A percentile compares a stretch with the other conserved stretches of the same genome.
phyloP scores from a whole-genome alignment of 2,888 invertebrate genomes.

The Tipula lateralis region DNA sequence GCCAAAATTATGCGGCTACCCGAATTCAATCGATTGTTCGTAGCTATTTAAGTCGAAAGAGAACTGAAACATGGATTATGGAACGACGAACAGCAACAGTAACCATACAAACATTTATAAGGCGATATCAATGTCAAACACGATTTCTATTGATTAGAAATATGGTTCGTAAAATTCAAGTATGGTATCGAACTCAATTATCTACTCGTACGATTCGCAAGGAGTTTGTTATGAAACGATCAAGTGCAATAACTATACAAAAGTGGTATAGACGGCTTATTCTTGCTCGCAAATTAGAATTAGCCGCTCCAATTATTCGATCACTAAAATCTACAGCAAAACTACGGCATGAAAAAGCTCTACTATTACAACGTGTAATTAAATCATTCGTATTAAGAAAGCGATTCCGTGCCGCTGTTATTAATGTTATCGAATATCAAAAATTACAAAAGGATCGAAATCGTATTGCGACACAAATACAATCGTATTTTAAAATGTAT shows the following conservation, averaged over 20 bases:
- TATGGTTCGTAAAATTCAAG: constrained; percentile 51
- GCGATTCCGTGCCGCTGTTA: constrained; percentile 45
- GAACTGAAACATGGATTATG: constrained; percentile 40
- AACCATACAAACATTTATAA: constrained; percentile 51
- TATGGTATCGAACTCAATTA: constrained; percentile 50
- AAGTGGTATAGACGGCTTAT: constrained; percentile 48
- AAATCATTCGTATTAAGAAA: constrained; percentile 45
- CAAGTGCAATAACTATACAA: constrained; percentile 52
- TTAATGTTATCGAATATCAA: constrained; percentile 34
- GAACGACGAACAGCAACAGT: constrained; percentile 45
- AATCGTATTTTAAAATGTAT: constrained; percentile 45
- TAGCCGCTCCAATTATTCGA: constrained; percentile 38
- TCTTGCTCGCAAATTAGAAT: constrained; percentile 40
- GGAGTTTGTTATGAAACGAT: constrained; percentile 46
- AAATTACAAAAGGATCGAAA: constrained; percentile 35
- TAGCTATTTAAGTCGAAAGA: constrained; percentile 42
- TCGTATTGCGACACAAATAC: constrained; percentile 40
- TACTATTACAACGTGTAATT: constrained; percentile 36
- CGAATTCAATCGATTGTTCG: constrained; percentile 53
- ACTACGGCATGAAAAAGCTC: constrained; percentile 38
- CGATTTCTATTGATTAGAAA: constrained; percentile 45
- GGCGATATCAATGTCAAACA: constrained; percentile 48
- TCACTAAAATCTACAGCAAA: constrained; percentile 36
- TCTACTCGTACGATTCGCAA: constrained; percentile 46
- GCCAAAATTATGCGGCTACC: constrained; percentile 53